Base-by-base conservation (phyloP, 2,888 invertebrate genomes). In the Baronia brevicornis region DNA sequence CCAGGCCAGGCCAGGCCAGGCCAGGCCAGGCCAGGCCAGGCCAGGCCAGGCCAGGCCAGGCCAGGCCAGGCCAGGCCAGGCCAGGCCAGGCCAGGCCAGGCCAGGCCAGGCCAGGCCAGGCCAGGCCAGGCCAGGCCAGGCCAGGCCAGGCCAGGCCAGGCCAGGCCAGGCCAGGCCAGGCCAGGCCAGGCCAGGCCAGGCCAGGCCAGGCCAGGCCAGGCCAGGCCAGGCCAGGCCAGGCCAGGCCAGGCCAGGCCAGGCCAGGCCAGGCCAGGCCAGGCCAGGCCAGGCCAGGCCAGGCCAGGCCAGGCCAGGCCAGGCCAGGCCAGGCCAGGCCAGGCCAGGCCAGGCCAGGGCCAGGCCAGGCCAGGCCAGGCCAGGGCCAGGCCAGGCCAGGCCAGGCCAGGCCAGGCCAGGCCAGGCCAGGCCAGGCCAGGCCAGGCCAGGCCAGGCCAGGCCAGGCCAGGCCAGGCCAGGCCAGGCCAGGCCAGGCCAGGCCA, bases 281-380 rank as follows among this genome's bases (percentile, higher is more conserved):
- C 14, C 11, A 18, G 31, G 31, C 24, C 27, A 28, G 31, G 38
- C 31, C 28, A 34, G 34, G 34, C 31, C 31, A 31, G 38, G 34
- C 34, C 31, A 31, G 34, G 31, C 31, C 34, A 24, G 34, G 34
- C 31, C 34, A 38, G 33, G 33, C 34, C 34, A 34, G 33, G 37
- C 33, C 28, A 28, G 23, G 28, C 28, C 22, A 22, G 33, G 28
- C 7, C 20, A 20, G 20, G 28, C 21, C 21, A 28, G 28, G 34
- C 29, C 30, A 39, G 39, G 39, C 36, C 36, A 36, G 39, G 39
- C 36, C 36, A 36, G 36, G 39, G n/a, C 36, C 36, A 36, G 39
- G 38, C 34, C 36, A 39, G 38, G 38, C 35, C 35, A 39, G 38
- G 38, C 35, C 35, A 39, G 36, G 36, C 30, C 30, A 30, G 36